Evolutionary conservation across 2,797 vertebrate genomes (phyloP).

Genomic region (Clarias platycephalus): DNA sequence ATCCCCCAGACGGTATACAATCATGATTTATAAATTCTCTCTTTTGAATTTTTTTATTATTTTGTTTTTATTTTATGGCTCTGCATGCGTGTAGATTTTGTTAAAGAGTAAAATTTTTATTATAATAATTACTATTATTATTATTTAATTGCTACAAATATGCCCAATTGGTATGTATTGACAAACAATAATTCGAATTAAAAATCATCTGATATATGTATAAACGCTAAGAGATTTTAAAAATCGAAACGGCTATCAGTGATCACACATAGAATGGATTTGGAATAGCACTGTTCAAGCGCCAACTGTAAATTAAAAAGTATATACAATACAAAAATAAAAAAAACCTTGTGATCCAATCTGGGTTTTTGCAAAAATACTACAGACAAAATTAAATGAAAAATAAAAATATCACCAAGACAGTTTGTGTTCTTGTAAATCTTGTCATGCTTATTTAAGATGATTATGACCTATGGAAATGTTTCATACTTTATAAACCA

Average conservation of each 20-base stretch:
- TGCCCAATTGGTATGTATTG: slow-evolving; percentile 8
- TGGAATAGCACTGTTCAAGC: not conserved
- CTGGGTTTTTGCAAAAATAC: slow-evolving; percentile 36
- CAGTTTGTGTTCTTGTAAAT: not conserved
- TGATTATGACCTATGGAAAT: not conserved
- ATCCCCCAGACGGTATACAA: slow-evolving; percentile 18
- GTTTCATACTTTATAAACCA: not conserved
- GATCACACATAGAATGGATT: not conserved
- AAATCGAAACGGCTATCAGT: not conserved
- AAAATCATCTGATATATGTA: slow-evolving; percentile 14
- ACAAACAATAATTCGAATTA: slow-evolving; percentile 5
- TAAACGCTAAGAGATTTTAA: not conserved
- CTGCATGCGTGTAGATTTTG: slow-evolving; percentile 30
- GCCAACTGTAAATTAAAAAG: not conserved
- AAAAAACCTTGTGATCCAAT: slow-evolving; percentile 32
- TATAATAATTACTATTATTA: not conserved
- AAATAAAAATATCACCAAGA: slow-evolving; percentile 45
- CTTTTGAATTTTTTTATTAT: slow-evolving; percentile 13
- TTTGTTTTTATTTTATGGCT: slow-evolving; percentile 21
- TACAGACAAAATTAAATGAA: slow-evolving; percentile 37
- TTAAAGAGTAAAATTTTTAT: slow-evolving; percentile 12
- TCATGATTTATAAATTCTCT: slow-evolving; percentile 39
- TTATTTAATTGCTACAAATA: too few relatives aligned
- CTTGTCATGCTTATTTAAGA: not conserved
- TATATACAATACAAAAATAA: not conserved